Conservation (phyloP, 2,113 vertebrate species). For the Misgurnus anguillicaudatus region DNA sequence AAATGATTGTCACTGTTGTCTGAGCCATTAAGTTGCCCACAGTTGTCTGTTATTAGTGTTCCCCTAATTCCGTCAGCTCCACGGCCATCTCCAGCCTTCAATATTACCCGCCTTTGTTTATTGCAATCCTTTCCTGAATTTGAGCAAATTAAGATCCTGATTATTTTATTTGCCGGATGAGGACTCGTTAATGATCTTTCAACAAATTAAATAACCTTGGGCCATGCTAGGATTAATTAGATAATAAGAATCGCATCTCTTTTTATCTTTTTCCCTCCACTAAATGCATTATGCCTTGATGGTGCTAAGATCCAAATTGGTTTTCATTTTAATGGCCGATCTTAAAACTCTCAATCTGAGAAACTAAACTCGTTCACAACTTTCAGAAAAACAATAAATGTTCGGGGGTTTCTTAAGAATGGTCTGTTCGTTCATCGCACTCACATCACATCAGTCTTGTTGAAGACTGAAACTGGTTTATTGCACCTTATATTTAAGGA, state of each 20-base stretch:
- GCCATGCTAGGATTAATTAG: slow-evolving; percentile 76
- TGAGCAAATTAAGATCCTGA: slow-evolving; percentile 76
- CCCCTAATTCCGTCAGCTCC: slow-evolving; percentile 69
- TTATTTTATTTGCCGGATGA: slow-evolving; percentile 76
- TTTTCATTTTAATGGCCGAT: slow-evolving; percentile 69
- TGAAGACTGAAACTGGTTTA: slow-evolving; percentile 41
- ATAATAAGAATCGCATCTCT: slow-evolving; percentile 76
- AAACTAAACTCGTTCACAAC: slow-evolving; percentile 68
- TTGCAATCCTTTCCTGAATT: slow-evolving; percentile 68
- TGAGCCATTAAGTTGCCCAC: slow-evolving; percentile 65
- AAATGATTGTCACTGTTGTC: slow-evolving; percentile 72
- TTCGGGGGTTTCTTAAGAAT: slow-evolving; percentile 42
- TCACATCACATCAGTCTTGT: neutral
- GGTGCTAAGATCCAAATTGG: slow-evolving; percentile 68
- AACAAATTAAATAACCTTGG: slow-evolving; percentile 78
- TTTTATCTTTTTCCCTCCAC: slow-evolving; percentile 63
- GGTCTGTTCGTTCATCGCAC: slow-evolving; percentile 33
- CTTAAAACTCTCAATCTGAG: slow-evolving; percentile 54
- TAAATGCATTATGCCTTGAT: slow-evolving; percentile 69
- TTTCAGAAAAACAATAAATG: slow-evolving; percentile 60
- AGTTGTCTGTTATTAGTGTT: slow-evolving; percentile 66
- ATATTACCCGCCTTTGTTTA: slow-evolving; percentile 71
- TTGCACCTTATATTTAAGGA: slow-evolving; percentile 40
- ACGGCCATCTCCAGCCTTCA: slow-evolving; percentile 61
- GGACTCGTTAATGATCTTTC: slow-evolving; percentile 77